phyloP scores from a whole-genome alignment of 2,797 vertebrate genomes.

The Caiman crocodilus region DNA sequence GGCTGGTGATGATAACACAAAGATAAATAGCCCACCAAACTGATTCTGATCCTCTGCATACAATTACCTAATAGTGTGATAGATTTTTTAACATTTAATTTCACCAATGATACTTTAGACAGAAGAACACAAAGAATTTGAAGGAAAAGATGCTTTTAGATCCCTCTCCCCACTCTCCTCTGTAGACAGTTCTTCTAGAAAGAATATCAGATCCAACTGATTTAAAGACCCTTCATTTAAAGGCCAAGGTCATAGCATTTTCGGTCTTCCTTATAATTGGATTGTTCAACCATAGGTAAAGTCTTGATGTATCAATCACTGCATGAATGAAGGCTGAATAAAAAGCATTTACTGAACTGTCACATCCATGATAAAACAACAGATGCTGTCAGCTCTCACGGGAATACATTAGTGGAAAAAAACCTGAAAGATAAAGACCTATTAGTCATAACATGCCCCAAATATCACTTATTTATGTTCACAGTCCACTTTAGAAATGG shows the following conservation, averaged over 20 bases:
- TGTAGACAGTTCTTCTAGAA: not conserved
- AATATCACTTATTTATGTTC: conserved; percentile 1
- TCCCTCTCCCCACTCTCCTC: not conserved
- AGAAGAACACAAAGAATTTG: not conserved
- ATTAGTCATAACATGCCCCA: conserved; percentile 34
- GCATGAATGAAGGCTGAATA: conserved; percentile 22
- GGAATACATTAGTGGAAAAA: not conserved
- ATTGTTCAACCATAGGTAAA: conserved; percentile 21
- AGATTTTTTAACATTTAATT: not conserved
- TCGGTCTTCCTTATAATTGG: conserved; percentile 1
- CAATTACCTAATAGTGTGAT: not conserved
- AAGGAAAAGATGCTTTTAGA: not conserved
- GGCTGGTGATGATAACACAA: not conserved
- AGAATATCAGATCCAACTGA: not conserved
- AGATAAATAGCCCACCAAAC: not conserved
- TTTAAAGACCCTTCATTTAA: conserved; percentile 48
- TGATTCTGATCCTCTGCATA: not conserved
- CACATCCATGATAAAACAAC: conserved; percentile 35
- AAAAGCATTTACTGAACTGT: conserved; percentile 46
- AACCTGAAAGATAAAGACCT: conserved; percentile 26
- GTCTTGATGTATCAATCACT: not conserved
- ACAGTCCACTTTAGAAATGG: not conserved
- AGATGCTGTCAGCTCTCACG: conserved; percentile 26
- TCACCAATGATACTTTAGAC: not conserved
- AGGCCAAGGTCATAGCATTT: conserved; percentile 37